Evolutionary conservation across 2,113 vertebrate species (phyloP).

Genomic region (Astur gentilis): DNA sequence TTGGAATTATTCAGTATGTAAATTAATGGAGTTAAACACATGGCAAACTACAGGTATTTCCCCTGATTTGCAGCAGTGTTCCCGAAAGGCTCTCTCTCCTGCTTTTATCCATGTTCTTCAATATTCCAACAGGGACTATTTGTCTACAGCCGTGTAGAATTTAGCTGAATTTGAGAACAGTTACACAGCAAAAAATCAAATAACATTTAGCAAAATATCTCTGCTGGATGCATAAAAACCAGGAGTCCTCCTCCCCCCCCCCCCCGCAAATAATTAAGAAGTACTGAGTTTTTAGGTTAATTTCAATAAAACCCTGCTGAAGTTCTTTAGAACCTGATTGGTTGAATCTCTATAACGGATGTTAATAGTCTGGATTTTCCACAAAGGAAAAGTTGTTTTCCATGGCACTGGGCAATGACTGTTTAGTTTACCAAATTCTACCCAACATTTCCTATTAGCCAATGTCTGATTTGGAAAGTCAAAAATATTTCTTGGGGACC

Average conservation of each 20-base stretch:
- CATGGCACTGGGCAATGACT: background rate
- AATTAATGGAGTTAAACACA: background rate
- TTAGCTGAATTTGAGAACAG: background rate
- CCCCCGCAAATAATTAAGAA: background rate
- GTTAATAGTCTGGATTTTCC: background rate
- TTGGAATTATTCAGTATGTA: background rate
- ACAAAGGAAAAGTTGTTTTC: background rate
- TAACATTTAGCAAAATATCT: background rate
- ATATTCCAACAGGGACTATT: background rate
- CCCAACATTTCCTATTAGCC: background rate
- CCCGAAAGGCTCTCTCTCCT: background rate
- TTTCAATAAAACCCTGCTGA: background rate
- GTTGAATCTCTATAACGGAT: background rate
- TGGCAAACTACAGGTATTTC: background rate
- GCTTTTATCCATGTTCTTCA: background rate
- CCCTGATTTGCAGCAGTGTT: background rate
- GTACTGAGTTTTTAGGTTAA: background rate
- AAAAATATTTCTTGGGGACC: background rate
- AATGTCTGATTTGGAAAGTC: background rate
- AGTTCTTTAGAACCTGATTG: background rate
- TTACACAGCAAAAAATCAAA: background rate
- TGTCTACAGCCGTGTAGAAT: background rate
- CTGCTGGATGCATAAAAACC: background rate
- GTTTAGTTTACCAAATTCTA: background rate
- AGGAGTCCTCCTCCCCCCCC: rapidly evolving